phyloP scores from a whole-genome alignment of 1,140 invertebrate genomes.

The Ooceraea biroi region DNA sequence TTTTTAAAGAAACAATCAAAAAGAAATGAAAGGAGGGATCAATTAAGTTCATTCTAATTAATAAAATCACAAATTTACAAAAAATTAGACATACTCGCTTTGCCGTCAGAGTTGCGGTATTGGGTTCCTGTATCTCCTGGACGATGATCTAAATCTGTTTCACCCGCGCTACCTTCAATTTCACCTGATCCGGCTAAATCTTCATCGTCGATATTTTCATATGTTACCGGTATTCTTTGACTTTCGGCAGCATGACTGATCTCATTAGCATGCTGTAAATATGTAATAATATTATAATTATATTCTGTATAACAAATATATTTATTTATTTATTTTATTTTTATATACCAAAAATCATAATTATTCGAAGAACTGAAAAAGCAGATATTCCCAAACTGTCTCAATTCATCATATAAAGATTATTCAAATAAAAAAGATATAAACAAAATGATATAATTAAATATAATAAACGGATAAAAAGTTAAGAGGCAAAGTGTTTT shows the following conservation, averaged over 20 bases:
- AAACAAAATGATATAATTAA: conserved; percentile 7
- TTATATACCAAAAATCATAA: neutral
- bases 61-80: neutral
- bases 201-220: conserved; percentile 77
- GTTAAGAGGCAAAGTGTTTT: neutral
- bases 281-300: conserved; percentile 29
- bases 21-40: neutral
- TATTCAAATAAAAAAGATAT: neutral
- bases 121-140: neutral
- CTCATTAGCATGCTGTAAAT: conserved; percentile 53
- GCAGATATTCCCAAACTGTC: neutral
- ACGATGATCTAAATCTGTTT: neutral
- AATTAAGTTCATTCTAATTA: conserved; percentile 9
- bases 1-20: neutral
- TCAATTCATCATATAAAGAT: neutral
- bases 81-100: conserved; percentile 69
- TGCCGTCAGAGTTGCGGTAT: neutral
- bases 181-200: conserved; percentile 79
- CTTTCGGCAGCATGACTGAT: conserved; percentile 65
- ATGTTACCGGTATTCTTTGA: conserved; percentile 44
- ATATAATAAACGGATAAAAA: neutral
- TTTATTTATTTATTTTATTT: neutral
- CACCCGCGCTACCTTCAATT: conserved; percentile 77
- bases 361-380: neutral
- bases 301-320: neutral